Conservation (phyloP, 1,140 invertebrate species). For the Nautilus pompilius region DNA sequence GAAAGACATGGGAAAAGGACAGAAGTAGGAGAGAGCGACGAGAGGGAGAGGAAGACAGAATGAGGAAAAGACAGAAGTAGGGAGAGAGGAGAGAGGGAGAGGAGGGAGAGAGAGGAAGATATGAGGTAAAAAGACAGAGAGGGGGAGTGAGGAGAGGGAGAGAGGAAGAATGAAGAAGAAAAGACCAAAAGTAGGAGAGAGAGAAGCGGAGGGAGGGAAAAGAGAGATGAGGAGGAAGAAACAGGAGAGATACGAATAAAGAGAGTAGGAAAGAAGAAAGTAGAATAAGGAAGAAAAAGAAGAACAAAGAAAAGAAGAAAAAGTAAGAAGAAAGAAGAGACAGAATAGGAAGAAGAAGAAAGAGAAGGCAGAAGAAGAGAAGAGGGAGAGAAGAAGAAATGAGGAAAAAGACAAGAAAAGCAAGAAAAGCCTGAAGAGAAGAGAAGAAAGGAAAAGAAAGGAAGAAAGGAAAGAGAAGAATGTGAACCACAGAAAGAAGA, state of each 20-base stretch:
- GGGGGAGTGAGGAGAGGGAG: not conserved
- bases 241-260: not conserved
- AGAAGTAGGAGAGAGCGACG: too few relatives aligned
- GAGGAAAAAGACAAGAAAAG: not conserved
- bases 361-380: not conserved
- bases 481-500: too few relatives aligned
- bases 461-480: too few relatives aligned
- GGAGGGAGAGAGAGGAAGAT: not conserved
- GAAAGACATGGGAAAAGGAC: not conserved
- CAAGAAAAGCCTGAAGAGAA: too few relatives aligned
- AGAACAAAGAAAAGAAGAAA: not conserved
- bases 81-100: not conserved
- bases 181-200: conserved; percentile 2
- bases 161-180: conserved; percentile 2
- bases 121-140: not conserved
- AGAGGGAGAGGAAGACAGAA: not conserved
- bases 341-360: conserved; percentile 5
- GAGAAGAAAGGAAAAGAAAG: too few relatives aligned
- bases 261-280: conserved; percentile 2
- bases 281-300: conserved; percentile 9
- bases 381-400: not conserved
- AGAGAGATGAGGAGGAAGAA: conserved; percentile 1
- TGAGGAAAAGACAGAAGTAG: not conserved
- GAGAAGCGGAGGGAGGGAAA: not conserved
- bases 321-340: conserved; percentile 1